Percentiles rank a stretch among this genome's conserved stretches.
phyloP scores from a whole-genome alignment of 1,140 invertebrate species.

The Zaprionus nigranus region DNA sequence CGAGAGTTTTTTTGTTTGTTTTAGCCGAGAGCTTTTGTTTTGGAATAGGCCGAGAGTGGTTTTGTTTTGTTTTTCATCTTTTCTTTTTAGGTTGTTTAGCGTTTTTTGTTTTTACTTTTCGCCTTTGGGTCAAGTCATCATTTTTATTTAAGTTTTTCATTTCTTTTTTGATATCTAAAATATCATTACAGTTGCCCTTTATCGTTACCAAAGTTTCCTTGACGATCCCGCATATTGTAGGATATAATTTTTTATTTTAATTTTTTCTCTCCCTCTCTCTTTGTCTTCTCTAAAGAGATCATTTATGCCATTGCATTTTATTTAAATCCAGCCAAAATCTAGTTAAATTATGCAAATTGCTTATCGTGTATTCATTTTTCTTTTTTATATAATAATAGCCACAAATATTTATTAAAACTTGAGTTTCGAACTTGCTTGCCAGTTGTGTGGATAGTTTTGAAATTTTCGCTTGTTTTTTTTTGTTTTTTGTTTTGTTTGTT shows the following conservation, averaged over 20 bases:
- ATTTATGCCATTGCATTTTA: constrained; percentile 26
- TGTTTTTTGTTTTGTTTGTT: constrained; percentile 35
- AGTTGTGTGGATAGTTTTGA: constrained; percentile 51
- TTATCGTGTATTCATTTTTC: constrained; percentile 21
- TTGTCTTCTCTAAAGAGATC: constrained; percentile 11
- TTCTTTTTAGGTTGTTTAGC: constrained; percentile 7
- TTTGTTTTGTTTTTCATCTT: constrained; percentile 16
- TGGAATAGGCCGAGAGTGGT: constrained; percentile 59
- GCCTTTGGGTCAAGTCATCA: constrained; percentile 45
- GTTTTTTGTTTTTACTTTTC: constrained; percentile 31
- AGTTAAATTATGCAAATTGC: constrained; percentile 34
- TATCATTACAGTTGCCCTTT: constrained; percentile 36
- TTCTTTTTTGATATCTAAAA: constrained; percentile 37
- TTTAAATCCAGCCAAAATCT: constrained; percentile 53
- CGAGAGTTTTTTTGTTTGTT: constrained; percentile 54
- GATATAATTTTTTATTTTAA: constrained; percentile 17
- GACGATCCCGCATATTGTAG: constrained; percentile 25
- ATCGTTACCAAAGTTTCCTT: constrained; percentile 51
- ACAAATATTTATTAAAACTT: constrained; percentile 67
- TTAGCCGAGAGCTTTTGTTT: constrained; percentile 64
- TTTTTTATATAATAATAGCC: constrained; percentile 33
- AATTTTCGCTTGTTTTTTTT: constrained; percentile 43
- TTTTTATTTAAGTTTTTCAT: constrained; percentile 28
- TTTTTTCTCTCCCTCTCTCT: constrained; percentile 4
- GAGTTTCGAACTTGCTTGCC: constrained; percentile 69